Conservation (phyloP, 2,113 vertebrate genomes). For the Pongo pygmaeus region DNA sequence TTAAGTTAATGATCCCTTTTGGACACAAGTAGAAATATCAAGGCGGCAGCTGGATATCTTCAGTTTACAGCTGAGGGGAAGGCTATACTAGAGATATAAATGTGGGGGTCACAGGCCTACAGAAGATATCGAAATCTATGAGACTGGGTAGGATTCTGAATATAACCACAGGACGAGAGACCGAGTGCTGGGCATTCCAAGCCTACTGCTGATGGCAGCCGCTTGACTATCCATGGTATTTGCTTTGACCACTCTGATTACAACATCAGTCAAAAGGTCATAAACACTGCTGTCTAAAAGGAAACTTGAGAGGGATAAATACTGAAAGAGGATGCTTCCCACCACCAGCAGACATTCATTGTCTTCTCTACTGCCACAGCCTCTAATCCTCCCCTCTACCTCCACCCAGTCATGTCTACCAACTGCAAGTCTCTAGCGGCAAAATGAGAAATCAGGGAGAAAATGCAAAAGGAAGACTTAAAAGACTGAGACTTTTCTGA, state of each 20-base stretch:
- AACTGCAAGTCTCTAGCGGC: neutral
- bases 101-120: neutral
- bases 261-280: neutral
- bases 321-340: neutral
- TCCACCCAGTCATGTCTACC: neutral
- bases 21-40: neutral
- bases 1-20: neutral
- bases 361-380: neutral
- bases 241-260: neutral
- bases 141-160: neutral
- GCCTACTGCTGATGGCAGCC: neutral
- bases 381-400: neutral
- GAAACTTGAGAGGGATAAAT: neutral
- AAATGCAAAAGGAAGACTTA: neutral
- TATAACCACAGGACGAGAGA: neutral
- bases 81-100: neutral
- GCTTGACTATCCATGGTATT: neutral
- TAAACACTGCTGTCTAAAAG: neutral
- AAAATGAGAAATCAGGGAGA: neutral
- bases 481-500: neutral
- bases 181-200: neutral
- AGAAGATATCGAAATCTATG: neutral
- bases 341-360: neutral
- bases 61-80: neutral
- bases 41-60: neutral